Base-by-base conservation (phyloP, 1,140 invertebrate species). In the Octopus sinensis region DNA sequence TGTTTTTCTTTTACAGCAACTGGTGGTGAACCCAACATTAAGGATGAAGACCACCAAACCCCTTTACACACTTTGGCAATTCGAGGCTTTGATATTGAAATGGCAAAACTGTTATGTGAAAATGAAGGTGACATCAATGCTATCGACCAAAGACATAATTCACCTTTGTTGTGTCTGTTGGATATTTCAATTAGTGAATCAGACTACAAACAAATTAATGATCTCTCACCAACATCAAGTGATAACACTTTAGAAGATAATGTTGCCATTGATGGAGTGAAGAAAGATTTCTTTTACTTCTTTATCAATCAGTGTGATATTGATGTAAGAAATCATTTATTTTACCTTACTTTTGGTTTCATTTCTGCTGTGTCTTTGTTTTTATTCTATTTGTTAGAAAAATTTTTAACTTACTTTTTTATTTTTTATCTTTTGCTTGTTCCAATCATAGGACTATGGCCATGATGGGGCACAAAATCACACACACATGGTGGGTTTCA, bases 161-260 rank as follows among this genome's bases (percentile, higher is more conserved):
- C 87, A 9, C 88, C 88, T 17, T 78, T 89, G 7, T 76, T 88
- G n/a, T 82, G 87, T 1, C 80, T 88, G 80, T 89, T 87, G 84
- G 85, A 88, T 79, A 83, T 86, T 4, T 76, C 85, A 3, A 79
- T 83, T 3, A 83, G 84, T 13, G 84, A 86, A 9, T 79, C 85
- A 76, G 85, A 86, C 71, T 85, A 87, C 76, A 85, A 84, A 53
- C 81, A 23, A 10, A 73, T 84, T 53, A 84, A 88, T 73, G 86
- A 87, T 75, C 62, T 85, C 53, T 86, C 86, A 5, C 84, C 68
- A 13, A 73, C 86, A 52, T 81, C 81, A 71, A 86, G 86, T 78
- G 83, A 83, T 68, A 82, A 85, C 53, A 84, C 81, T 4, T 71
- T 86, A 13, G 86, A 88, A 53, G 84, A 86, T 76, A 85, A 80